Evolutionary conservation across 2,797 vertebrate species (phyloP), one percentile per base, ranked within the genome.

Genomic region (Coendou prehensilis): DNA sequence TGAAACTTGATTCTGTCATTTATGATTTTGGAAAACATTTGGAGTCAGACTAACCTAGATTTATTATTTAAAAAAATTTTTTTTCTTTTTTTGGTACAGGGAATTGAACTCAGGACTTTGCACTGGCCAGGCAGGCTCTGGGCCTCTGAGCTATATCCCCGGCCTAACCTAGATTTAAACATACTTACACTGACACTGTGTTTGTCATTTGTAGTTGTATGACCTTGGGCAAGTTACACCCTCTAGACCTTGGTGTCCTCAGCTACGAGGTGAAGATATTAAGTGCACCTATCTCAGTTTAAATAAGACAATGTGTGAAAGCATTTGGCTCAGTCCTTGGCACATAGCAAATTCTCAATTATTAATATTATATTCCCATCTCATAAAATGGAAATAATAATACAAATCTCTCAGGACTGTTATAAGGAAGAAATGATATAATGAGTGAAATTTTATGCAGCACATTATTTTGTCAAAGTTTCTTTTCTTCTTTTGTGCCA

Each of bases 341-440:
- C 63, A 84, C 71, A 30, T 2, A 90, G 52, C 11, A 64, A 73
- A 94, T 37, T 45, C 22, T 82, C 41, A 76, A 45, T 37, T 45
- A 61, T 59, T 56, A 80, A 50, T 76, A 76, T 26, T 50, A 22
- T 61, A 54, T 45, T 57, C 87, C 94, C n/a, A 54, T 45, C 30
- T 90, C 71, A 33, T 85, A 75, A 93, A 91, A 47, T 71, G 50
- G 54, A 93, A 93, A 93, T 33, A 79, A 52, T 52, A 78, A 79
- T 41, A 23, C 17, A 89, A 80, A 63, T 73, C 57, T 17, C n/a
- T 87, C 10, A 10, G 83, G 86, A 71, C 52, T 67, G 9, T 76
- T 33, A 56, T 22, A 69, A 87, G 45, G 57, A 86, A 86, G 80
- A 83, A 94, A 92, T 89, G n/a, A 89, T 76, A 50, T 15, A 92